A percentile compares a stretch with the other conserved stretches of the same genome.
phyloP scores from a whole-genome alignment of 2,888 invertebrate species.

The Sympetrum striolatum region DNA sequence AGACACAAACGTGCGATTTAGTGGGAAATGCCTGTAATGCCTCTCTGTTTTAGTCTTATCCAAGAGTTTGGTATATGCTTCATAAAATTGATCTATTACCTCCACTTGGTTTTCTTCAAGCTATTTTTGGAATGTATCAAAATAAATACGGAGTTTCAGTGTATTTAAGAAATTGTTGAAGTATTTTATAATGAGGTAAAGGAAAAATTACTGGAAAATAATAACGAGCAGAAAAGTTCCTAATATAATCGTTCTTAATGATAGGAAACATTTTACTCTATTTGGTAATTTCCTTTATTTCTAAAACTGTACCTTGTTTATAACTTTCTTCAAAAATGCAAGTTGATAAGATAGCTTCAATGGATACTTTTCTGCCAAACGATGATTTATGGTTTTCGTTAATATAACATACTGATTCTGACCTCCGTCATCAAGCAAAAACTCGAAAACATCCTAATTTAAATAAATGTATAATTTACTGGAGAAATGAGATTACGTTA shows the following conservation, averaged over 20 bases:
- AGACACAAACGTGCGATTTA: background rate
- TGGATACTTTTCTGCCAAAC: background rate
- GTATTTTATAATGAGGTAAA: too few species aligned
- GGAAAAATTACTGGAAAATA: too few species aligned
- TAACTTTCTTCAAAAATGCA: background rate
- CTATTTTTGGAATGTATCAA: background rate
- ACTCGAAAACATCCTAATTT: background rate
- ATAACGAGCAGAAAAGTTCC: too few species aligned
- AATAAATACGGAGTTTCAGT: too few species aligned
- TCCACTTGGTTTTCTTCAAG: slow-evolving; percentile 7
- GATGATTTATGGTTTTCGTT: background rate
- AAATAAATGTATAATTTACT: background rate
- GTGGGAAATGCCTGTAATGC: background rate
- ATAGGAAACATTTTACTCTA: too few species aligned
- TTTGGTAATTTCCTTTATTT: too few species aligned
- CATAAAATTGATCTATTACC: slow-evolving; percentile 13
- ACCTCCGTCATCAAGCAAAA: background rate
- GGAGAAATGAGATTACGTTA: too few species aligned
- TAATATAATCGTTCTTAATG: too few species aligned
- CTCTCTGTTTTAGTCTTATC: background rate
- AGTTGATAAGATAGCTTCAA: background rate
- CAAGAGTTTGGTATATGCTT: background rate
- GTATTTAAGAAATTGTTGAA: too few species aligned
- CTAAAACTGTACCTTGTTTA: background rate
- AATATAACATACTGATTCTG: background rate